phyloP scores from a whole-genome alignment of 2,888 invertebrate genomes.

The Carterocephalus palaemon region DNA sequence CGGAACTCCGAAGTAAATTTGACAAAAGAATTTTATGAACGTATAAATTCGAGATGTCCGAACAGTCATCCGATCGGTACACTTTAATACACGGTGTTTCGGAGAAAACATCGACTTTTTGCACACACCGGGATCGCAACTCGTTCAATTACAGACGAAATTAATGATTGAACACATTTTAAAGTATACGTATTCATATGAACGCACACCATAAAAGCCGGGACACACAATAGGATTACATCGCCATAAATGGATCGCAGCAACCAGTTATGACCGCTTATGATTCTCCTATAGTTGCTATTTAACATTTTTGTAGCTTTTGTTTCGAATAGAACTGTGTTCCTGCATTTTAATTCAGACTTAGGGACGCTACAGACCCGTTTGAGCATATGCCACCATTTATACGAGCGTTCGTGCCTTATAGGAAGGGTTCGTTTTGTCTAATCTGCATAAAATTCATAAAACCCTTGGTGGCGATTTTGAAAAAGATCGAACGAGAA shows the following conservation, averaged over 20 bases:
- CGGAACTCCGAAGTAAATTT: conserved; percentile 71
- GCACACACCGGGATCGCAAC: conserved; percentile 51
- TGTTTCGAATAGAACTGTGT: conserved; percentile 67
- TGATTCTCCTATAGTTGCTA: conserved; percentile 59
- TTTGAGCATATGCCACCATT: conserved; percentile 19
- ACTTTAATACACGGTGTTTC: conserved; percentile 55
- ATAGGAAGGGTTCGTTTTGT: conserved; percentile 25
- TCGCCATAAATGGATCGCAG: conserved; percentile 64
- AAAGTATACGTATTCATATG: conserved; percentile 42
- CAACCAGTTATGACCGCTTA: conserved; percentile 74
- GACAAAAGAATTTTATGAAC: conserved; percentile 77
- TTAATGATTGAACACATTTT: conserved; percentile 76
- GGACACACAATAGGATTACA: conserved; percentile 72
- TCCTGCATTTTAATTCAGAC: conserved; percentile 70
- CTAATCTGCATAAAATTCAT: conserved; percentile 12
- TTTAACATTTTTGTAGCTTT: conserved; percentile 71
- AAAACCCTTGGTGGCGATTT: conserved; percentile 16
- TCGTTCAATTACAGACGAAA: conserved; percentile 73
- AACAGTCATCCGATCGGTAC: conserved; percentile 57
- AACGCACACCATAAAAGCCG: conserved; percentile 37
- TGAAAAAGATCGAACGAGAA: neutral
- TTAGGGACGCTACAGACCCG: conserved; percentile 40
- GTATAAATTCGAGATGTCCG: conserved; percentile 68
- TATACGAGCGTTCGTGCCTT: conserved; percentile 27
- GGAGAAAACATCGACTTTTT: conserved; percentile 70